These are phyloP conservation scores for Harlomillsia oculata DNA, from an alignment of 1,140 invertebrate genomes.

Conservation along the genomic window DNA sequence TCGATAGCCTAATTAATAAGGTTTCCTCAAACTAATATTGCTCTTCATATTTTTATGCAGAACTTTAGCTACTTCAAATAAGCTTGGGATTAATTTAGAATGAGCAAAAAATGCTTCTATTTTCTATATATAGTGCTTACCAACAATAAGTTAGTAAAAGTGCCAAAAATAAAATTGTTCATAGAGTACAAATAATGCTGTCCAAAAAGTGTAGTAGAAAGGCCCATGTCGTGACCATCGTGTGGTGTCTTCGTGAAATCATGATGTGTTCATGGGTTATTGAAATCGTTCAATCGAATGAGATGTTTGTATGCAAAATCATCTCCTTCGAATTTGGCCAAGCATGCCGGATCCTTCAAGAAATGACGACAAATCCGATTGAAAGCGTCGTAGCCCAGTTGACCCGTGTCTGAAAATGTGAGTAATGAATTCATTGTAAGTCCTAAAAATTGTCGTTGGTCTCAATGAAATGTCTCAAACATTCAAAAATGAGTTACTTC, in stretches of 20 bases:
- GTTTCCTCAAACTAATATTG: background rate
- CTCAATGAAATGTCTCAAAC: no score
- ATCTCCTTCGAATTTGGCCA: conserved; percentile 7
- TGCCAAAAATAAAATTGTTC: background rate
- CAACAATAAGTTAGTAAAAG: conserved; percentile 8
- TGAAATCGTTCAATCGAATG: background rate
- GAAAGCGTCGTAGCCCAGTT: background rate
- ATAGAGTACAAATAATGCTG: no score
- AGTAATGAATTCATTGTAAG: background rate
- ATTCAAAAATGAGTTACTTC: conserved; percentile 1
- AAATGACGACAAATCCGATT: background rate
- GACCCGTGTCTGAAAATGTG: background rate
- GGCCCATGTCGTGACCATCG: no score
- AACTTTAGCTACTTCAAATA: background rate
- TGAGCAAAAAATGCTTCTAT: background rate
- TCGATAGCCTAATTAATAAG: no score
- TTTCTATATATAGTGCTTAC: background rate
- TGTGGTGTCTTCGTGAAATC: no score
- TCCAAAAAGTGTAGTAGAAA: no score
- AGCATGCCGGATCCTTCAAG: conserved; percentile 4
- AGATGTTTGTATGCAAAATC: conserved; percentile 8
- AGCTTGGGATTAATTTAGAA: background rate
- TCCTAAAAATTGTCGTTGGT: background rate
- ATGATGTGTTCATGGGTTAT: background rate
- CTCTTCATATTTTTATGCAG: background rate